phyloP scores from a whole-genome alignment of 2,113 vertebrate genomes.

The Urocynchramus pylzowi region DNA sequence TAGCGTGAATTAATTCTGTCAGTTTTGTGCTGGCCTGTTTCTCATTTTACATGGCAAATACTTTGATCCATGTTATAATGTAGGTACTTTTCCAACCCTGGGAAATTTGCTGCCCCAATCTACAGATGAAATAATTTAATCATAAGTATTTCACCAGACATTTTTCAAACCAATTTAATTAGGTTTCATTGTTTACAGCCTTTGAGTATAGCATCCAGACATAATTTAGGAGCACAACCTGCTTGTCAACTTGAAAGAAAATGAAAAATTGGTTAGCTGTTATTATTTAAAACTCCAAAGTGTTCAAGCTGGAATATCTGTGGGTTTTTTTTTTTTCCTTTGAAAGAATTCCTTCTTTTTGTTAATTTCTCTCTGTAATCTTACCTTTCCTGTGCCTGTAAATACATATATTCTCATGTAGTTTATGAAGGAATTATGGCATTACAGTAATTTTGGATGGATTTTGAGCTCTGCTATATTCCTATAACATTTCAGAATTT shows the following conservation, averaged over 20 bases:
- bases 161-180: constrained; percentile 4
- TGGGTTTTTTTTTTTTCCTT: background rate
- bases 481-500: background rate
- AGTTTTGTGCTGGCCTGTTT: constrained; percentile 6
- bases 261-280: background rate
- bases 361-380: background rate
- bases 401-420: background rate
- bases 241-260: background rate
- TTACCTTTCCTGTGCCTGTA: background rate
- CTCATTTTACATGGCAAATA: background rate
- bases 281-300: background rate
- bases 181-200: background rate
- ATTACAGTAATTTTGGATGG: background rate
- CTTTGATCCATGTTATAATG: constrained; percentile 13
- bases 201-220: background rate
- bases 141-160: background rate
- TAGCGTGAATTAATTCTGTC: background rate
- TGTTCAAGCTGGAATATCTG: background rate
- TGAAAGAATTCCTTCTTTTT: background rate
- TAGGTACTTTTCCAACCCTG: background rate
- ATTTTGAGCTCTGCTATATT: background rate
- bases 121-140: constrained; percentile 31
- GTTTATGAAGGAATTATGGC: background rate
- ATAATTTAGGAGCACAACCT: background rate
- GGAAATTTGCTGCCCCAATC: background rate